Conservation (phyloP, 2,797 vertebrate genomes). For the Onychomys torridus region DNA sequence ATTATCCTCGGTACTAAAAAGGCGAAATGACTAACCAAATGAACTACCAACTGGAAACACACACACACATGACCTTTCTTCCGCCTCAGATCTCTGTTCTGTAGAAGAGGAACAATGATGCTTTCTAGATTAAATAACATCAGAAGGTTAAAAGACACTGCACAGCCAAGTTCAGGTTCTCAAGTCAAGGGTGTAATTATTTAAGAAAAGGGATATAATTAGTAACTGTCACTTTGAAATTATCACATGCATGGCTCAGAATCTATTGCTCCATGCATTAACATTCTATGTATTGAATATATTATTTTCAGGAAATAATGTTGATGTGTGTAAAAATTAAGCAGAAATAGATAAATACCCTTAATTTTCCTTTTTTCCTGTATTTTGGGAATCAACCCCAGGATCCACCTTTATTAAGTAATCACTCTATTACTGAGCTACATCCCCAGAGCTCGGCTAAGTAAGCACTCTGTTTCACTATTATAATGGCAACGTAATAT, state of each 20-base stretch:
- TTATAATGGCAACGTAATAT: neutral
- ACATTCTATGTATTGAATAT: neutral
- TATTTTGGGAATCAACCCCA: neutral
- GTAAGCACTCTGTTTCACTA: neutral
- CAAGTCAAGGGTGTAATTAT: neutral
- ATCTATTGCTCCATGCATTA: conserved; percentile 5
- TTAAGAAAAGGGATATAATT: neutral
- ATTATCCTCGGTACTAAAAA: neutral
- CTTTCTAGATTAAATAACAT: conserved; percentile 5
- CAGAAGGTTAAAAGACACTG: neutral
- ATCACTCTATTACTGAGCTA: neutral
- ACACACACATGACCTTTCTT: neutral
- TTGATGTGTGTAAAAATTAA: neutral
- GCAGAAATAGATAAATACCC: neutral
- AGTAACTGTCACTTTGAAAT: neutral
- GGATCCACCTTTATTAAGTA: neutral
- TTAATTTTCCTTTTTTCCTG: neutral
- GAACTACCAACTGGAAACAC: neutral
- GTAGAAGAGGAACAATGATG: neutral
- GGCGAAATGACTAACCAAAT: neutral
- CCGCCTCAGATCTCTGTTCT: neutral
- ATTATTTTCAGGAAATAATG: conserved; percentile 40
- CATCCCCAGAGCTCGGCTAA: neutral
- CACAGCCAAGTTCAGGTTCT: neutral
- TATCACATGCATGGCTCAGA: neutral